Conservation (phyloP, 2,113 vertebrate genomes). For the Oreochromis spilurus region DNA sequence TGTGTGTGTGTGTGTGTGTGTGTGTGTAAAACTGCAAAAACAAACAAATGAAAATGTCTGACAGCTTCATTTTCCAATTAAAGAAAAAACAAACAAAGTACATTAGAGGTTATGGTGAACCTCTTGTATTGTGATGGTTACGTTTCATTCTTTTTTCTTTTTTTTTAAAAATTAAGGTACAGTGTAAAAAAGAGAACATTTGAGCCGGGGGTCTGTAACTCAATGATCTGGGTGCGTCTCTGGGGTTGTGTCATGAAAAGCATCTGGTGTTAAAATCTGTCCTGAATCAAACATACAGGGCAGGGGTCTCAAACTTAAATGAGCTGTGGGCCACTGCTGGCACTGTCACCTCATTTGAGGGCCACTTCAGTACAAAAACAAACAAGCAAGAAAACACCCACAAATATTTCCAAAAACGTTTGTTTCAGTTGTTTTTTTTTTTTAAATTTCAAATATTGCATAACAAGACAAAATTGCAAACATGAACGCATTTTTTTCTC, state of each 20-base stretch:
- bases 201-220: background rate
- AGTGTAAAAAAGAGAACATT: background rate
- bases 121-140: background rate
- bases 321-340: background rate
- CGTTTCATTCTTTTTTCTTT: background rate
- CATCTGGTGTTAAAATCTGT: background rate
- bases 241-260: background rate
- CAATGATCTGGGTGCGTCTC: background rate
- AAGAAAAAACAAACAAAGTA: background rate
- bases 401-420: background rate
- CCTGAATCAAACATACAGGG: background rate
- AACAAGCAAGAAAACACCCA: rapidly evolving
- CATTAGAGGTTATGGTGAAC: background rate
- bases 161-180: background rate
- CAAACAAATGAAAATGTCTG: background rate
- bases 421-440: background rate
- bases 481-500: background rate
- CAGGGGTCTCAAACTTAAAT: background rate
- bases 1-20: no score
- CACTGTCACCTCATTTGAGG: rapidly evolving
- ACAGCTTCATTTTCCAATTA: background rate
- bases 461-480: background rate
- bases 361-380: background rate
- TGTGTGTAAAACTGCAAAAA: background rate
- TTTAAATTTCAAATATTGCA: background rate